Base-by-base conservation (phyloP, 2,113 vertebrate species). In the Callionymus lyra region DNA sequence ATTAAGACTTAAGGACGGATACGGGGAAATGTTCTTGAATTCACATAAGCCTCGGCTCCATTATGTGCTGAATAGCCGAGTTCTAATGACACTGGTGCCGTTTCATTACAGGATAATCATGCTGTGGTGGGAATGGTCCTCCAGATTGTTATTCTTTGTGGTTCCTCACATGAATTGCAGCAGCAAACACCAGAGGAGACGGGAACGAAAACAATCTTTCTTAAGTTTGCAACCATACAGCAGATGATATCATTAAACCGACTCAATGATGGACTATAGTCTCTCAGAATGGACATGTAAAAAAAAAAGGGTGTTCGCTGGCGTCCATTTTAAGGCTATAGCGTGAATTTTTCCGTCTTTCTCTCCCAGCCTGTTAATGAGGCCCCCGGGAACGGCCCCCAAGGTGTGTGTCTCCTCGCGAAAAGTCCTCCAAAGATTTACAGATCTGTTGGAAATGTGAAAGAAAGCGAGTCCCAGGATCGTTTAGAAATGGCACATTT, bases 351-450 rank as follows among this genome's bases (percentile, higher is more conserved):
- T 54, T 41, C 16, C 56, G 41, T 53, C 56, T 73, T 45, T 66
- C 41, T 65, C 51, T 32, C 54, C 59, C 53, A 59, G 62, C 64
- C 68, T 59, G 70, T 74, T 79, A 82, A 82, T 79, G 75, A 82
- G 77, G 63, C 80, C 71, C 71, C 63, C 69, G 72, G 77, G 80
- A 80, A 75, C 59, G 50, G 51, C 70, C 53, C 53, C 16, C 16
- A 45, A 66, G 53, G 59, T 75, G 65, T 77, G 72, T 66, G 57
- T 78, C 59, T 51, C 56, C 61, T 57, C 57, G n/a, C n/a, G n/a
- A 53, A 31, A 59, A 44, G 53, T 42, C 47, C 57, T 72, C 69
- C 47, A 55, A 63, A 63, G 50, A 58, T 51, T 39, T 40, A 53
- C 21, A 38, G 44, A 52, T 43, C 16, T 56, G 21, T 44, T 12